These are phyloP conservation scores for Agrochola litura DNA, from an alignment of 2,888 invertebrate genomes.

Conservation along the genomic window DNA sequence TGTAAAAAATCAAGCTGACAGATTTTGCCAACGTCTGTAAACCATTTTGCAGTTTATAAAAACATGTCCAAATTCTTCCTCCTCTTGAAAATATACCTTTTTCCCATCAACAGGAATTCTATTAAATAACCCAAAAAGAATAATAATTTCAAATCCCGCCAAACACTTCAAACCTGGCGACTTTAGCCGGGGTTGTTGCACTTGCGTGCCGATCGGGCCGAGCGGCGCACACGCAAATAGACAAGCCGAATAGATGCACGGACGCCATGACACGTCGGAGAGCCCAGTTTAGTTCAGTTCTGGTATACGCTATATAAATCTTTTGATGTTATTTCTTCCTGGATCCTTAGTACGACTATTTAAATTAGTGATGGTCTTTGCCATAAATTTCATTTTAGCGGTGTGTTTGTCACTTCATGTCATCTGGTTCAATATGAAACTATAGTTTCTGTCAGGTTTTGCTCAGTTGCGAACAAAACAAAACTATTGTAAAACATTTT, in stretches of 20 bases:
- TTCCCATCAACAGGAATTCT: not conserved
- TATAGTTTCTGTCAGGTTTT: not conserved
- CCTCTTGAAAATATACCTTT: too few species aligned
- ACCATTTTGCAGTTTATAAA: not conserved
- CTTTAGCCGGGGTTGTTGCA: conserved; percentile 65
- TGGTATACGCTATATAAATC: conserved; percentile 42
- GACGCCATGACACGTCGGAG: conserved; percentile 28
- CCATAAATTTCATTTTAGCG: not conserved
- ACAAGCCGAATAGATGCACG: conserved; percentile 55
- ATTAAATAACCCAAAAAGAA: not conserved
- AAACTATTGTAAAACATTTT: too few species aligned
- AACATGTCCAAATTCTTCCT: not conserved
- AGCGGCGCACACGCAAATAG: conserved; percentile 66
- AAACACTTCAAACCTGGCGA: conserved; percentile 36
- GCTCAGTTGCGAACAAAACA: too few species aligned
- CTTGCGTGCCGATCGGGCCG: conserved; percentile 51
- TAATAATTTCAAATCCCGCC: conserved; percentile 16
- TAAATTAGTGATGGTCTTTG: conserved; percentile 10
- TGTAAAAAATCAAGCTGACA: not conserved
- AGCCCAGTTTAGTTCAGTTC: conserved; percentile 30
- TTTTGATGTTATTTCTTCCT: conserved; percentile 33
- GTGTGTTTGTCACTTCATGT: not conserved
- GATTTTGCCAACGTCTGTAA: not conserved
- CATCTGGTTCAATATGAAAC: not conserved
- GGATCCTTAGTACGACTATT: conserved; percentile 7